Evolutionary conservation across 2,797 vertebrate species (phyloP).

Genomic region (Etheostoma nigrum): DNA sequence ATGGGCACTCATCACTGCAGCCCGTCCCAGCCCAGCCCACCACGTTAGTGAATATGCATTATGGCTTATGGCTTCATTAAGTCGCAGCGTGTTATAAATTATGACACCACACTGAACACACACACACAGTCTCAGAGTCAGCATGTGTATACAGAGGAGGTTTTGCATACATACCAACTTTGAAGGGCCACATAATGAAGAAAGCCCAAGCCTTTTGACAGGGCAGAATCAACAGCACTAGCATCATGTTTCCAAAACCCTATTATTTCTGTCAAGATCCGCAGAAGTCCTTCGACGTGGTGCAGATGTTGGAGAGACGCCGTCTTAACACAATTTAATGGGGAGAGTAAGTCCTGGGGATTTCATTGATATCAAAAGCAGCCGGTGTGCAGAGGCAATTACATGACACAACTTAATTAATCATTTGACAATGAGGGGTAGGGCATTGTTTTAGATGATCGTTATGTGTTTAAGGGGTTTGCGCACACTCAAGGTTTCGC

Average conservation of each 20-base stretch:
- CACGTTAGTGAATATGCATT: constrained; percentile 83
- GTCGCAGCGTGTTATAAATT: constrained; percentile 79
- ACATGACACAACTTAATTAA: constrained; percentile 83
- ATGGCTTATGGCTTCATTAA: constrained; percentile 87
- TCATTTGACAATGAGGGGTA: constrained; percentile 86
- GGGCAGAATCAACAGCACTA: constrained; percentile 63
- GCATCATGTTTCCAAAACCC: constrained; percentile 53
- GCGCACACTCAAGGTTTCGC: constrained; percentile 80
- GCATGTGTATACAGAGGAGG: constrained; percentile 52
- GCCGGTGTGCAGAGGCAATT: constrained; percentile 76
- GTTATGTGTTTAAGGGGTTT: constrained; percentile 80
- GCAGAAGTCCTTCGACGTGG: constrained; percentile 41
- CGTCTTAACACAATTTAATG: constrained; percentile 60
- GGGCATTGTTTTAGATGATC: constrained; percentile 82
- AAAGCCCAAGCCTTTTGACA: constrained; percentile 68
- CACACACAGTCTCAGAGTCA: constrained; percentile 52
- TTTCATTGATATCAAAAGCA: constrained; percentile 77
- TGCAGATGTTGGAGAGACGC: constrained; percentile 47
- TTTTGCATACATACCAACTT: constrained; percentile 75
- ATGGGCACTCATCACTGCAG: constrained; percentile 67
- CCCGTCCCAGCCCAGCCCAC: constrained; percentile 68
- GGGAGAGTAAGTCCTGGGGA: constrained; percentile 63
- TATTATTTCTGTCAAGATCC: constrained; percentile 62
- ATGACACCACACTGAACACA: constrained; percentile 73
- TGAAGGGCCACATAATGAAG: constrained; percentile 80